Evolutionary conservation across 2,888 invertebrate genomes (phyloP), one percentile per base, ranked within the genome.

Genomic region (Polylopha cassiicola): DNA sequence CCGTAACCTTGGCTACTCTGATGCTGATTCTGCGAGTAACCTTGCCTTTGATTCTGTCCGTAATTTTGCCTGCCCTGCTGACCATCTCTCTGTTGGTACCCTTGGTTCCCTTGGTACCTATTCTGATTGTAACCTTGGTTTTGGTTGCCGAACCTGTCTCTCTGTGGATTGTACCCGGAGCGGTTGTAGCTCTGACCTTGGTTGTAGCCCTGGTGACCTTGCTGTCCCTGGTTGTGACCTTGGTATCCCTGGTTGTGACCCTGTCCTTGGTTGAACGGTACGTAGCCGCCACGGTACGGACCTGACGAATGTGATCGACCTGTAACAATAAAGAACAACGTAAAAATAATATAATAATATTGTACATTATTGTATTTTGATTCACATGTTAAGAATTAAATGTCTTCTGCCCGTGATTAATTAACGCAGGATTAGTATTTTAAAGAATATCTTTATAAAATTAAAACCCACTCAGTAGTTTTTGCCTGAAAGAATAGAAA

Each of bases 271-370:
- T 56, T 44, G 33, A 44, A 50, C 0, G 73, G 64, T 6, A 71
- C 65, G 58, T 81, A 84, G 15, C 79, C 79, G 21, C 74, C 60
- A 6, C 81, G 72, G 8, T 68, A 63, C 0, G 84, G 84, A 0
- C 84, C 82, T 51, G 51, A 77, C 0, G 76, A 71, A 0, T 74
- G 69, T 6, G 79, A 74, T 0, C 77, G 79, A 57, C 66, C 85
- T 84, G 75, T 0, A 73, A 76, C 73, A 80, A 79, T 18, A 10
- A 33, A 7, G 24, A 15, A 14, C 20, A 9, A 20, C n/a, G n/a
- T n/a, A n/a, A n/a, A n/a, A n/a, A n/a, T n/a, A n/a, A n/a, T n/a
- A n/a, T n/a, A n/a, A n/a, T n/a, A n/a, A n/a, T n/a, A n/a, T n/a
- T n/a, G n/a, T n/a, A n/a, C n/a, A n/a, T n/a, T n/a, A n/a, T n/a